phyloP scores from a whole-genome alignment of 2,113 vertebrate genomes.

The Riparia riparia region DNA sequence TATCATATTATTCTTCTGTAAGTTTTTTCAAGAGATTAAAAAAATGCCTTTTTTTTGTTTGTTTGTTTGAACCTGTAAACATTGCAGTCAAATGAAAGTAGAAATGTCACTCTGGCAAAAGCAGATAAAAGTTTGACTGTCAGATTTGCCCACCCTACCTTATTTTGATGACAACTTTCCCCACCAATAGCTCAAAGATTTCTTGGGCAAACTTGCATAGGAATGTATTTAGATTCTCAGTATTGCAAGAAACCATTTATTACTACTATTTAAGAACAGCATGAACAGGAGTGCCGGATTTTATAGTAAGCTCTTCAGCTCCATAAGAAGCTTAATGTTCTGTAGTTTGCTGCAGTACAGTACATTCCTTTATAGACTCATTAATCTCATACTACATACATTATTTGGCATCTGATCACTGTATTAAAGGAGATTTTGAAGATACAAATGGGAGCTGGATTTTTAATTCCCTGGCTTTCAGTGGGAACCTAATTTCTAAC shows the following conservation, averaged over 20 bases:
- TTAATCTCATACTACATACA: background rate
- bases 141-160: background rate
- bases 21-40: background rate
- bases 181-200: background rate
- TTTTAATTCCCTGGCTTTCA: background rate
- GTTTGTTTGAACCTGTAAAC: background rate
- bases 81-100: background rate
- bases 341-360: background rate
- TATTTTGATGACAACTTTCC: background rate
- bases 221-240: background rate
- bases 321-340: background rate
- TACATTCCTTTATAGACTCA: background rate
- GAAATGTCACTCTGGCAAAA: background rate
- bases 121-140: background rate
- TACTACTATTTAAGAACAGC: background rate
- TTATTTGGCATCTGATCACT: background rate
- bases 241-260: background rate
- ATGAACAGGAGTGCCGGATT: background rate
- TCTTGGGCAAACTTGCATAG: background rate
- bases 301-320: background rate
- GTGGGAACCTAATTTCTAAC: background rate
- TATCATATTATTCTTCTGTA: background rate
- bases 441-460: background rate
- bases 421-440: constrained; percentile 10
- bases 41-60: background rate